Percentiles rank a stretch among this genome's conserved stretches.
Evolutionary conservation across 2,797 vertebrate species (phyloP).

Genomic region (Morus bassanus): DNA sequence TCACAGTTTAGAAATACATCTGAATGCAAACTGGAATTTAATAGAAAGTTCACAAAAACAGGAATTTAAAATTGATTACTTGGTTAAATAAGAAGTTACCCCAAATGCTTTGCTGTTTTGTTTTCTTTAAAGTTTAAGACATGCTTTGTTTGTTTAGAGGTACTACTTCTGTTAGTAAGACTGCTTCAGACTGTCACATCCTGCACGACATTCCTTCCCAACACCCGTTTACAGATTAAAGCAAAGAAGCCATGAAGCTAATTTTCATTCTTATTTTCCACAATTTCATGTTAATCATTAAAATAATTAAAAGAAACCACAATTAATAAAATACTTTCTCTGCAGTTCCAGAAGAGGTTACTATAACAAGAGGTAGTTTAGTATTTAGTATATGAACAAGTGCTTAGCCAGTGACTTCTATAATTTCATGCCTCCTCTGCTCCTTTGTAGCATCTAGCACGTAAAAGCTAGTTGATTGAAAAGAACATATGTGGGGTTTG

Average conservation of each 20-base stretch:
- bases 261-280: not conserved
- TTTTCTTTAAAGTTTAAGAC: not conserved
- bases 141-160: not conserved
- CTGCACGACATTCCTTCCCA: not conserved
- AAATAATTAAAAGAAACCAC: not conserved
- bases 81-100: not conserved
- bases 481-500: not conserved
- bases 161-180: not conserved
- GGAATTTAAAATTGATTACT: not conserved
- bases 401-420: not conserved
- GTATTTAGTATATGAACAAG: not conserved
- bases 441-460: not conserved
- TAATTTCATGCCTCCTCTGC: not conserved
- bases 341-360: not conserved
- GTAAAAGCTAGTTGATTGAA: not conserved
- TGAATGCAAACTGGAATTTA: not conserved
- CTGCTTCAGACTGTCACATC: not conserved
- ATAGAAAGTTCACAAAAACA: not conserved
- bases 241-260: not conserved
- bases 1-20: not conserved
- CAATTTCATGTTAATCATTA: not conserved
- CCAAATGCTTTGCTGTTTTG: not conserved
- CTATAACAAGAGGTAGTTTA: not conserved
- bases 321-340: not conserved
- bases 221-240: not conserved